Evolutionary conservation across 1,140 invertebrate species (phyloP).

Genomic region (Choristoneura fumiferana): DNA sequence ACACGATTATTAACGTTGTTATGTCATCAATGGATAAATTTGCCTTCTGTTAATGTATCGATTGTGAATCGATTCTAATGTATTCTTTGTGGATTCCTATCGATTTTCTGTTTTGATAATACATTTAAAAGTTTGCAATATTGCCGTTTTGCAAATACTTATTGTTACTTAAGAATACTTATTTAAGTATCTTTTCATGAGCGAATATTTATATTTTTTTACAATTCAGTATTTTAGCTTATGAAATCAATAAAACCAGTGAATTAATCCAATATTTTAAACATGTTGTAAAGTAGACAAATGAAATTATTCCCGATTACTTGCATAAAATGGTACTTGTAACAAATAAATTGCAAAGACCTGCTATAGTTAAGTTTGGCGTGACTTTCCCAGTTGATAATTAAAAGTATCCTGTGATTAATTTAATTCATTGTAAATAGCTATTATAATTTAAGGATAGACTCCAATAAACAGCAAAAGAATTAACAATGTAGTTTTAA

Average conservation of each 20-base stretch:
- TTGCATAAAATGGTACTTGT: background rate
- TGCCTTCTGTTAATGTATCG: no score
- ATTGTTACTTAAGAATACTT: no score
- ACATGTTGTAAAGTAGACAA: background rate
- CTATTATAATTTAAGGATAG: background rate
- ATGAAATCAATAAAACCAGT: background rate
- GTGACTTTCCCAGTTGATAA: slow-evolving; percentile 10
- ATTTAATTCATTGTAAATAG: slow-evolving; percentile 17
- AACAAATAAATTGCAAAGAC: no score
- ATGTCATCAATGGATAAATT: no score
- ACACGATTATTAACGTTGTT: no score
- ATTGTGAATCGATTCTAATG: no score
- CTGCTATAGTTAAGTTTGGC: background rate
- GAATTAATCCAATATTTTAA: background rate
- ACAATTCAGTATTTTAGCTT: slow-evolving; percentile 12
- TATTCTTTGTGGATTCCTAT: no score
- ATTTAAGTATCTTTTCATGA: background rate
- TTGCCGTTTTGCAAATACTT: no score
- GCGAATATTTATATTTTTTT: slow-evolving; percentile 13
- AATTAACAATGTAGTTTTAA: background rate
- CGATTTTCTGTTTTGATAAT: no score
- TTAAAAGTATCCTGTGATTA: background rate
- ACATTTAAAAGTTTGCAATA: no score
- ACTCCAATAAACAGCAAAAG: background rate
- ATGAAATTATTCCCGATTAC: slow-evolving; percentile 13